A percentile compares a stretch with the other conserved stretches of the same genome.
Conservation (phyloP, 2,797 vertebrate genomes). For the Peromyscus aztecus region DNA sequence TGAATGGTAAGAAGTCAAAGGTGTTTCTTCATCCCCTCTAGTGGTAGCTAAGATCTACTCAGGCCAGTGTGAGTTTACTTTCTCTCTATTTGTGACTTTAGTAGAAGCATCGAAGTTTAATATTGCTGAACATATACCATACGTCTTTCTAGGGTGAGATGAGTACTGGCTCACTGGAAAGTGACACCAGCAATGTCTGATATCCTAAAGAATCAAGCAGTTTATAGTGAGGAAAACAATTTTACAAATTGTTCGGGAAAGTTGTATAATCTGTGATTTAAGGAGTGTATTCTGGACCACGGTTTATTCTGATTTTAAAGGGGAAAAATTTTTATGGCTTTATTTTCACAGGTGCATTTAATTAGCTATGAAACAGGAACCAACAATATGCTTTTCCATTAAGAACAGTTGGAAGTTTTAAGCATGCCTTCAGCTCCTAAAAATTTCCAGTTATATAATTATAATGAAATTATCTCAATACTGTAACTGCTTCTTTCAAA, state of each 20-base stretch:
- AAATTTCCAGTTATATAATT: background rate
- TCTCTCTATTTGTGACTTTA: slow-evolving; percentile 37
- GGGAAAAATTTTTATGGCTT: background rate
- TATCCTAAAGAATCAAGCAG: background rate
- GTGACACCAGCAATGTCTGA: background rate
- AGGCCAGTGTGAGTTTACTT: slow-evolving; percentile 40
- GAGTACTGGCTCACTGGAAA: background rate
- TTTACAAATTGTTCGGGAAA: background rate
- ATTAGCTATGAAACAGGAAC: background rate
- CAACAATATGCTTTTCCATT: background rate
- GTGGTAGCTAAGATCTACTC: background rate
- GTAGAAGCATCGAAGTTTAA: background rate
- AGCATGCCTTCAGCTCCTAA: background rate
- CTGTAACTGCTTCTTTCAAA: slow-evolving; percentile 13
- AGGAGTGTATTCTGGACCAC: background rate
- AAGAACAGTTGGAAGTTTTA: background rate
- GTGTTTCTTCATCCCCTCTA: background rate
- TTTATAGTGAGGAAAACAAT: background rate
- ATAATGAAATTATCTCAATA: background rate
- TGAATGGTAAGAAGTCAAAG: background rate
- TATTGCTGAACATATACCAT: background rate
- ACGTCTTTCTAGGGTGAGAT: background rate
- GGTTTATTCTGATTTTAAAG: slow-evolving; percentile 11
- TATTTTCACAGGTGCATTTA: slow-evolving; percentile 30
- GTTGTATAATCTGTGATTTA: background rate